phyloP scores from a whole-genome alignment of 2,888 invertebrate genomes.

The Prenolepis imparis region DNA sequence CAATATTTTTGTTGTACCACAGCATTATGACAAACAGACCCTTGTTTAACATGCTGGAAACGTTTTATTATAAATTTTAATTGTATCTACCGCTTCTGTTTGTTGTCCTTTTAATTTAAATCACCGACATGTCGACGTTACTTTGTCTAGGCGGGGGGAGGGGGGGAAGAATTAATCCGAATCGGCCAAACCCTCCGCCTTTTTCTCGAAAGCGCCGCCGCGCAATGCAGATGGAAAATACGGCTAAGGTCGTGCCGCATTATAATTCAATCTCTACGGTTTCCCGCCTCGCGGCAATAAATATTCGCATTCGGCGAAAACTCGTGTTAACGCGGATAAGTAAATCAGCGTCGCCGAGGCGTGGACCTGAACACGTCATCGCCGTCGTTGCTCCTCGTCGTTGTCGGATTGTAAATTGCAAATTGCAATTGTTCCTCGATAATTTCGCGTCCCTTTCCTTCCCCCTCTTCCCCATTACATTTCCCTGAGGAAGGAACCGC shows the following conservation, averaged over 20 bases:
- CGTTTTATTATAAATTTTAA: slow-evolving; percentile 10
- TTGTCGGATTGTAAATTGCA: slow-evolving; percentile 15
- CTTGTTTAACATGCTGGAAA: not conserved
- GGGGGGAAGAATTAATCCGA: slow-evolving; percentile 33
- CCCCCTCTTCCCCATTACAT: not conserved
- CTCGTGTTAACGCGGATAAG: slow-evolving; percentile 76
- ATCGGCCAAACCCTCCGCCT: slow-evolving; percentile 25
- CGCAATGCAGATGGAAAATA: slow-evolving; percentile 42
- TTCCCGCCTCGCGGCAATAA: slow-evolving; percentile 65
- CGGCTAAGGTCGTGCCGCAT: slow-evolving; percentile 58
- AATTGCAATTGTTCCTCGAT: slow-evolving; percentile 52
- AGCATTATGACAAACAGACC: not conserved
- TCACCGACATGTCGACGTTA: slow-evolving; percentile 22
- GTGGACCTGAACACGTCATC: slow-evolving; percentile 33
- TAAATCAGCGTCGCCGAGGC: slow-evolving; percentile 73
- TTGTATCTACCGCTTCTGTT: not conserved
- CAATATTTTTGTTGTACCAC: not conserved
- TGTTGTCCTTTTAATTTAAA: slow-evolving; percentile 21
- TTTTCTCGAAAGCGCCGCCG: slow-evolving; percentile 40
- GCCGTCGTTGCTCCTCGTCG: slow-evolving; percentile 25
- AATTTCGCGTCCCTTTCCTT: slow-evolving; percentile 2
- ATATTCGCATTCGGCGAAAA: slow-evolving; percentile 74
- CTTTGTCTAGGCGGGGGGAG: slow-evolving; percentile 21
- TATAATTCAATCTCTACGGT: slow-evolving; percentile 72
- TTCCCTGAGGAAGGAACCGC: not conserved